A percentile compares a stretch with the other conserved stretches of the same genome.
Evolutionary conservation across 2,797 vertebrate genomes (phyloP).

Genomic region (Allobates femoralis): DNA sequence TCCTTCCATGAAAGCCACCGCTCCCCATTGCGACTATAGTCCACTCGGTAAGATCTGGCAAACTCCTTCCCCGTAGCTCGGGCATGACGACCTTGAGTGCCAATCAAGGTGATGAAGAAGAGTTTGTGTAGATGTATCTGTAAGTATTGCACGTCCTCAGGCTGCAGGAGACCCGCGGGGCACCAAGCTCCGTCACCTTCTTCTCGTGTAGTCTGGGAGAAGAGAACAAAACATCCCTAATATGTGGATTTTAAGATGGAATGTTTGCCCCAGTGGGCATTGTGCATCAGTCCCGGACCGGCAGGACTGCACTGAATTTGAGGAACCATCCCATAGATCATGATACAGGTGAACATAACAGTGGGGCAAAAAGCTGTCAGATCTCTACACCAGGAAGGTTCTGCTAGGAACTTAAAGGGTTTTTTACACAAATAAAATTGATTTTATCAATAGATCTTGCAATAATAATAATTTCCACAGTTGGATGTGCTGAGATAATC

Average conservation of each 20-base stretch:
- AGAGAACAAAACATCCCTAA: background rate
- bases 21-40: slow-evolving; percentile 86
- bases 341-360: no score
- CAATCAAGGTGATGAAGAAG: slow-evolving; percentile 87
- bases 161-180: slow-evolving; percentile 82
- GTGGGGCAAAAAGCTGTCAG: no score
- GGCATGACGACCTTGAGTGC: slow-evolving; percentile 88
- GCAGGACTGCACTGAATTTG: no score
- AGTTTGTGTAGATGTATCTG: slow-evolving; percentile 87
- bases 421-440: no score
- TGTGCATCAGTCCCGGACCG: no score
- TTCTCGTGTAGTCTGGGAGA: slow-evolving; percentile 82
- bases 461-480: no score
- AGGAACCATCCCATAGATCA: no score
- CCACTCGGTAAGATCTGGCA: slow-evolving; percentile 83
- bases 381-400: no score
- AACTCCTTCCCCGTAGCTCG: slow-evolving; percentile 86
- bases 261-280: background rate
- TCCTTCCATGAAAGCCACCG: slow-evolving; percentile 87
- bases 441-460: no score
- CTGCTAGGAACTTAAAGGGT: no score
- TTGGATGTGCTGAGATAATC: no score
- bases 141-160: slow-evolving; percentile 86
- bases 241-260: no score
- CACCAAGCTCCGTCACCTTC: slow-evolving; percentile 91